Evolutionary conservation across 2,888 invertebrate species (phyloP).

Genomic region (Drosophila demipolita): DNA sequence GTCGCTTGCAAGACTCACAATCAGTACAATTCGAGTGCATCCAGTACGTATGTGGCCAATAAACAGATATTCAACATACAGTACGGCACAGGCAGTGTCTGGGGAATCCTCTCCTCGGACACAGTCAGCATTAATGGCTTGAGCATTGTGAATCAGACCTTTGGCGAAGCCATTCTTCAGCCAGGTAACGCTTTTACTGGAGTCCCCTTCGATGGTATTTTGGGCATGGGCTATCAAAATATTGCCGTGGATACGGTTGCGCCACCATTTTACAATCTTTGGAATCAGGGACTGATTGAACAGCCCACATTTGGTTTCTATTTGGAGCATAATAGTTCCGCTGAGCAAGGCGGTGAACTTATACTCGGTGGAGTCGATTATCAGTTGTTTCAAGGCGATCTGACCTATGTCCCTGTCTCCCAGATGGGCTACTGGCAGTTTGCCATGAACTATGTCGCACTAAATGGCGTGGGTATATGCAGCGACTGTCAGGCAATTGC

Average conservation of each 20-base stretch:
- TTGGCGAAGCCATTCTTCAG: constrained; percentile 96
- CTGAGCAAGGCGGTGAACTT: constrained; percentile 91
- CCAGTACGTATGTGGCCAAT: constrained; percentile 92
- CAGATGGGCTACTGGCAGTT: constrained; percentile 98
- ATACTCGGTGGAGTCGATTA: constrained; percentile 97
- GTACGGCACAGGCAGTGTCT: constrained; percentile 98
- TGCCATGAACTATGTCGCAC: constrained; percentile 89
- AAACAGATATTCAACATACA: constrained; percentile 95
- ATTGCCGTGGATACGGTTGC: constrained; percentile 95
- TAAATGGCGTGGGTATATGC: constrained; percentile 88
- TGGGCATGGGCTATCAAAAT: constrained; percentile 94
- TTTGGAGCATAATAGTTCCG: constrained; percentile 90
- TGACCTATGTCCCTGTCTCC: constrained; percentile 91
- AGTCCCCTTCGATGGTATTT: constrained; percentile 98
- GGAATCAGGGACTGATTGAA: constrained; percentile 89
- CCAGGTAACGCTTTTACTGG: constrained; percentile 97
- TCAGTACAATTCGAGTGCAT: constrained; percentile 95
- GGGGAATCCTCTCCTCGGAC: constrained; percentile 97
- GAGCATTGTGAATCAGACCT: constrained; percentile 91
- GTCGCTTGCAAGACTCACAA: constrained; percentile 97
- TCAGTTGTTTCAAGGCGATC: constrained; percentile 89
- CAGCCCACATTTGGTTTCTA: constrained; percentile 96
- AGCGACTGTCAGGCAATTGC: constrained; percentile 94
- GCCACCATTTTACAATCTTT: constrained; percentile 97
- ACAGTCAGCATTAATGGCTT: constrained; percentile 90